Conservation (phyloP, 2,797 vertebrate species). For the Chromis chromis region DNA sequence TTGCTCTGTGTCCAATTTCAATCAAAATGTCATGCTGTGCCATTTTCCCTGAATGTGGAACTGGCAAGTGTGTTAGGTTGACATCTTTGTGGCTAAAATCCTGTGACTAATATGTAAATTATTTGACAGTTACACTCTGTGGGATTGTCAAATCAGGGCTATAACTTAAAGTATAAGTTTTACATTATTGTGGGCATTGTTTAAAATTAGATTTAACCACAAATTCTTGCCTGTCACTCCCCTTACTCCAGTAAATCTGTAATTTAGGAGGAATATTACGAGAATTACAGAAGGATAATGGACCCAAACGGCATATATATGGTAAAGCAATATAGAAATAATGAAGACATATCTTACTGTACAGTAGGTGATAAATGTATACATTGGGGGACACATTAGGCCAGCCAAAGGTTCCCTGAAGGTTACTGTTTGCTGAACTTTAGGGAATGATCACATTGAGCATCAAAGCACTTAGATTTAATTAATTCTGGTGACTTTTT, state of each 20-base stretch:
- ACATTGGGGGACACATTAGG: no score
- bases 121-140: constrained; percentile 72
- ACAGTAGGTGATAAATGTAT: neutral
- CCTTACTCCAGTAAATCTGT: neutral
- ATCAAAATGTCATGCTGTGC: constrained; percentile 81
- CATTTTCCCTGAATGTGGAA: constrained; percentile 75
- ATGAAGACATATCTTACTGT: no score
- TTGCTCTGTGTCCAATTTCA: constrained; percentile 82
- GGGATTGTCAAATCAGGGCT: constrained; percentile 53
- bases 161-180: constrained; percentile 46
- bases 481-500: no score
- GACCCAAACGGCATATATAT: neutral
- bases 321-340: no score
- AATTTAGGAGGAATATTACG: neutral
- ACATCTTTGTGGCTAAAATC: constrained; percentile 74
- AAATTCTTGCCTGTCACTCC: neutral
- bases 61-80: constrained; percentile 73
- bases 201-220: constrained; percentile 2
- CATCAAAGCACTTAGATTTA: no score
- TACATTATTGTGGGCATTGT: constrained; percentile 16
- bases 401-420: no score
- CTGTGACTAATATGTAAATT: constrained; percentile 75
- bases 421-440: no score
- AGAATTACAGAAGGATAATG: neutral
- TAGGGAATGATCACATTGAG: no score